These are phyloP conservation scores for Synchiropus splendidus DNA, from an alignment of 2,113 vertebrate genomes.

Conservation along the genomic window DNA sequence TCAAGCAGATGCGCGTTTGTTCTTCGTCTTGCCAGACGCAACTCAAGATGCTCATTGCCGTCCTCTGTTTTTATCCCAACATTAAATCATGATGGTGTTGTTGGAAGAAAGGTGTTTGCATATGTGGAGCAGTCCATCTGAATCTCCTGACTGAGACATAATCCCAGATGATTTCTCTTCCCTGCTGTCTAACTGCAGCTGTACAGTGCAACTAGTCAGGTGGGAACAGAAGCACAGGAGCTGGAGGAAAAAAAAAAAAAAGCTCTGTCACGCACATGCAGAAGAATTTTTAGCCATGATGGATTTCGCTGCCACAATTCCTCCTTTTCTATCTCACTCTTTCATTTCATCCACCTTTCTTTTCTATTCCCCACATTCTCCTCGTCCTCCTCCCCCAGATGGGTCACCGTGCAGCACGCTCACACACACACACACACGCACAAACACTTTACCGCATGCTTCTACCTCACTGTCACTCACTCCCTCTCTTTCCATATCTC, in stretches of 20 bases:
- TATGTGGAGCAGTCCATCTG: conserved; percentile 31
- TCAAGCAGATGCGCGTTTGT: no score
- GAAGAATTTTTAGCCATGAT: conserved; percentile 8
- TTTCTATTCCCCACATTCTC: neutral
- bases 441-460: conserved; percentile 14
- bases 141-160: conserved; percentile 29
- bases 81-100: conserved; percentile 32
- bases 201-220: conserved; percentile 13
- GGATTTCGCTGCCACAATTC: conserved; percentile 10
- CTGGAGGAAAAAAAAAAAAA: no score
- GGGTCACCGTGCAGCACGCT: conserved; percentile 4
- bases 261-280: conserved; percentile 6
- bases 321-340: neutral
- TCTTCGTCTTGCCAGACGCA: no score
- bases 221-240: conserved; percentile 6
- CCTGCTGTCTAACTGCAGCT: conserved; percentile 19
- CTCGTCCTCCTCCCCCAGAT: conserved; percentile 1
- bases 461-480: conserved; percentile 11
- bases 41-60: conserved; percentile 12
- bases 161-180: conserved; percentile 10
- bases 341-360: conserved; percentile 10
- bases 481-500: conserved; percentile 5
- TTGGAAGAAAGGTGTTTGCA: conserved; percentile 10
- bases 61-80: conserved; percentile 21
- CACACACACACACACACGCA: conserved; percentile 8